These are phyloP conservation scores for Drosophila tanythrix DNA, from an alignment of 2,888 invertebrate genomes.

Conservation along the genomic window DNA sequence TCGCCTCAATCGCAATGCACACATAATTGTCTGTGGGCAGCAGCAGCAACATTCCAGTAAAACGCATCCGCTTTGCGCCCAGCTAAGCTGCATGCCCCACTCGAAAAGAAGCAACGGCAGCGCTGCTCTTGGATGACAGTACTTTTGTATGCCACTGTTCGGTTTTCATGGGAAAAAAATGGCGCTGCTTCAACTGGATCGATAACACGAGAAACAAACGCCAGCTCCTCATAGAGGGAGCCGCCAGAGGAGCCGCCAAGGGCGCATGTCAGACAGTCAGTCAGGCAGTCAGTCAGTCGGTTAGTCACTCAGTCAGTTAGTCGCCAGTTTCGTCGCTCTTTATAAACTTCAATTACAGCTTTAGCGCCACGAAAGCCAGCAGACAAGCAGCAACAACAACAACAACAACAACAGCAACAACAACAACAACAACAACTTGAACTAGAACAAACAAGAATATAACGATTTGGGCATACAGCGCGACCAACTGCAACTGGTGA, in stretches of 20 bases:
- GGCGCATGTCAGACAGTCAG: conserved; percentile 54
- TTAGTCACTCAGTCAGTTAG: conserved; percentile 36
- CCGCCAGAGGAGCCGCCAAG: conserved; percentile 47
- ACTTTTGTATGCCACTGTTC: conserved; percentile 8
- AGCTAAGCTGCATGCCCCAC: conserved; percentile 15
- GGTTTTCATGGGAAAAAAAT: conserved; percentile 56
- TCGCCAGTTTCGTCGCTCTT: conserved; percentile 50
- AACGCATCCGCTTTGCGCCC: conserved; percentile 53
- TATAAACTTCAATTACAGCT: conserved; percentile 66
- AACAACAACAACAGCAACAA: background rate
- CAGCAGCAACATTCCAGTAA: conserved; percentile 46
- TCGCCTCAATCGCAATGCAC: conserved; percentile 40
- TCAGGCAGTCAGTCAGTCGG: conserved; percentile 31
- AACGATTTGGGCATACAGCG: conserved; percentile 32
- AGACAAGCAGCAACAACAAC: conserved; percentile 26
- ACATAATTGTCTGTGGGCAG: conserved; percentile 68
- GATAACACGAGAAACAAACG: conserved; percentile 43
- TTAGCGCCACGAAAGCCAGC: conserved; percentile 57
- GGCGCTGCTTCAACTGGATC: conserved; percentile 51
- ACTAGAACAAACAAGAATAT: conserved; percentile 10
- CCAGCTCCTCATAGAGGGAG: conserved; percentile 15
- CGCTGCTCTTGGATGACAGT: conserved; percentile 10
- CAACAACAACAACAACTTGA: conserved; percentile 5
- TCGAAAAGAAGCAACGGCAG: background rate
- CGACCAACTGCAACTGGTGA: conserved; percentile 68